These are phyloP conservation scores for Uromys caudimaculatus DNA, from an alignment of 2,797 vertebrate species.

Conservation along the genomic window DNA sequence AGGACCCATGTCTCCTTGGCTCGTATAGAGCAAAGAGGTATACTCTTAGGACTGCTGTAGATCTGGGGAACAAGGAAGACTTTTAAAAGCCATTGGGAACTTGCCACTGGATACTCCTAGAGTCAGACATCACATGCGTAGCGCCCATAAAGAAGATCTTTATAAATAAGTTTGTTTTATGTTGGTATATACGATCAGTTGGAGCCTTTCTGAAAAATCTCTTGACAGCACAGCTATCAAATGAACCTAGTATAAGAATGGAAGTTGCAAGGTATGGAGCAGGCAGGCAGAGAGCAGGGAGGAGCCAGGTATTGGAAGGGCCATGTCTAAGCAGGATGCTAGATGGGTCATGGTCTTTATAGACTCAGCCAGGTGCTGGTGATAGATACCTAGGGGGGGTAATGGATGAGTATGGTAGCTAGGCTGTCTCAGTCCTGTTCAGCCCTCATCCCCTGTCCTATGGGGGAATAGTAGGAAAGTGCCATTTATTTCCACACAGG, in stretches of 20 bases:
- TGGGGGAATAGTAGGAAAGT: neutral
- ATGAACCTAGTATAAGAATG: neutral
- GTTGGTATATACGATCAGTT: neutral
- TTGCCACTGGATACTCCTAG: rapidly evolving
- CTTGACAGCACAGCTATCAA: neutral
- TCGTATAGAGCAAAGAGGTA: neutral
- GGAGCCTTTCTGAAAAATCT: neutral
- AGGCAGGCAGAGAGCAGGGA: neutral
- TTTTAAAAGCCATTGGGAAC: neutral
- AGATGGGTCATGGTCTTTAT: neutral
- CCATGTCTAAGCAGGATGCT: neutral
- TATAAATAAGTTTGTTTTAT: neutral
- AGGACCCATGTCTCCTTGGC: neutral
- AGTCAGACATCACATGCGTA: neutral
- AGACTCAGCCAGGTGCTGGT: neutral
- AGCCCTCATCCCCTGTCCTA: neutral
- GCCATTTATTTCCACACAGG: neutral
- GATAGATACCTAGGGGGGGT: neutral
- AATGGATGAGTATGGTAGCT: rapidly evolving
- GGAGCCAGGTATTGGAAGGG: neutral
- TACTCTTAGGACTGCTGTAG: neutral
- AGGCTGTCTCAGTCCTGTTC: neutral
- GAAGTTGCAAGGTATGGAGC: neutral
- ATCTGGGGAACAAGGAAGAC: neutral
- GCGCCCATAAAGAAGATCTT: neutral